These are phyloP conservation scores for Alsophila aescularia DNA, from an alignment of 2,888 invertebrate species.

Conservation along the genomic window DNA sequence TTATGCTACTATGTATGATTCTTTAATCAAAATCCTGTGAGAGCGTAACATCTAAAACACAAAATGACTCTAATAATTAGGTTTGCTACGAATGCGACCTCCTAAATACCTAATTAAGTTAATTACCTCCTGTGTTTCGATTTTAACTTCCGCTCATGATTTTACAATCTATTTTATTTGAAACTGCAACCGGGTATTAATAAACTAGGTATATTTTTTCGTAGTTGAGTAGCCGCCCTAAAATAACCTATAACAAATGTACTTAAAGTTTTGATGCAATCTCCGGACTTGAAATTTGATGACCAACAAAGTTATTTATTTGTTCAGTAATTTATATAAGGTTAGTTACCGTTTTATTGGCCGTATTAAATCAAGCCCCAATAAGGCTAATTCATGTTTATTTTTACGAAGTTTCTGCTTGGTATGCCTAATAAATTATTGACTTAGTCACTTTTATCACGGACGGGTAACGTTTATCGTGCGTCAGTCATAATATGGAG, in stretches of 20 bases:
- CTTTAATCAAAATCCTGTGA: too few relatives aligned
- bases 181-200: too few relatives aligned
- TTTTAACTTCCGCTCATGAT: too few relatives aligned
- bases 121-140: too few relatives aligned
- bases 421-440: conserved; percentile 82
- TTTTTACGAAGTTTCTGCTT: conserved; percentile 83
- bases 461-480: conserved; percentile 72
- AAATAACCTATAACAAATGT: conserved; percentile 43
- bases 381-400: conserved; percentile 85
- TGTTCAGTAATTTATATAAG: conserved; percentile 84
- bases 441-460: conserved; percentile 83
- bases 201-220: too few relatives aligned
- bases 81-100: too few relatives aligned
- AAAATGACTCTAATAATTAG: too few relatives aligned
- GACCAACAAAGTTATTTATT: conserved; percentile 81
- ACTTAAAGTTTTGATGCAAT: conserved; percentile 58
- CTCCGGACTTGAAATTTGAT: conserved; percentile 72
- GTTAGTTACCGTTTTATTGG: conserved; percentile 84
- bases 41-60: too few relatives aligned
- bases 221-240: too few relatives aligned
- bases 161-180: too few relatives aligned
- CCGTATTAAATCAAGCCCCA: conserved; percentile 83
- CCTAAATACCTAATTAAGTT: too few relatives aligned
- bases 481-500: conserved; percentile 64
- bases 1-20: too few relatives aligned